Base-by-base conservation (phyloP, 2,113 vertebrate genomes). In the Antennarius striatus region DNA sequence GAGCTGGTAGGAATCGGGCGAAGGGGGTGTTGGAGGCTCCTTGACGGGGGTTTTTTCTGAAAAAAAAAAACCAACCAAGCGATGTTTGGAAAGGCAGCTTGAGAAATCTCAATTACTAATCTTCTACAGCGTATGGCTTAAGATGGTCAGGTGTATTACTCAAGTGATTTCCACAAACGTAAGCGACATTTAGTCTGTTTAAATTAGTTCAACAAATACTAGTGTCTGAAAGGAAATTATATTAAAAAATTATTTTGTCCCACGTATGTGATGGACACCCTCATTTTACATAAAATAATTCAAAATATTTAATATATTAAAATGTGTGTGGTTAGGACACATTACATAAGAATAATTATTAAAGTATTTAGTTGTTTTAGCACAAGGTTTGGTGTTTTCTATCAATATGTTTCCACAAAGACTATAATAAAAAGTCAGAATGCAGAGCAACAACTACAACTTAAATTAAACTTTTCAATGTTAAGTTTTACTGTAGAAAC, bases 21-120 rank as follows among this genome's bases (percentile, higher is more conserved):
- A 92, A 90, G 1, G 91, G 75, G 0, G 86, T 91, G 82, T 93
- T 93, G 22, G 92, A 81, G 16, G 92, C 86, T 13, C 93, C 93
- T 0, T 63, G 81, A 5, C 86, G 87, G 66, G 92, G 81, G 5
- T 89, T 87, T 0, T 75, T 71, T 49, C 93, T 94, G 15, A 48
- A 71, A 72, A 45, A 3, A 79, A 65, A 60, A 4, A 47, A n/a
- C n/a, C 10, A 5, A 71, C 29, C 73, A 0, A 0, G 30, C 2
- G 2, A 12, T 5, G 32, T 79, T 81, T 67, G 16, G 61, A 68
- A 86, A 82, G 3, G 0, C 32, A n/a, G 15, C 47, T 89, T 87
- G 66, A 82, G 81, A 83, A 84, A 85, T 47, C 10, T 3, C 1
- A 28, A 83, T 62, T 47, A 28, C 49, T 71, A 72, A 85, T 73